phyloP scores from a whole-genome alignment of 1,140 invertebrate genomes.

The Lasioglossum baleicum region DNA sequence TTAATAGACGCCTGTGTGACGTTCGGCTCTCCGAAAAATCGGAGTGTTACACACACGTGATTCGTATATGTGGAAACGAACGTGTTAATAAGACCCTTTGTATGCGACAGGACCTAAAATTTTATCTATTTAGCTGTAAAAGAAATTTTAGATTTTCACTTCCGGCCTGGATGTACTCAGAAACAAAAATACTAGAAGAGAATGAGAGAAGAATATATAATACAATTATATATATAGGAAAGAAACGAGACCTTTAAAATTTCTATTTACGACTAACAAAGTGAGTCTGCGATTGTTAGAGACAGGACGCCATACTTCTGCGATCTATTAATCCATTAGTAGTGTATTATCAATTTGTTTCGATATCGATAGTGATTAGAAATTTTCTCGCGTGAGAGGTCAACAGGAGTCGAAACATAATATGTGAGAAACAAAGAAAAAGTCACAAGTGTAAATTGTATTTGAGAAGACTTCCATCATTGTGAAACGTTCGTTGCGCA shows the following conservation, averaged over 20 bases:
- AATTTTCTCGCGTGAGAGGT: constrained; percentile 20
- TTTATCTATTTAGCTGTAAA: neutral
- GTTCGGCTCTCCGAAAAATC: too few relatives aligned
- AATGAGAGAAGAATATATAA: neutral
- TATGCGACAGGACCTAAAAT: neutral
- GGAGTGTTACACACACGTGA: too few relatives aligned
- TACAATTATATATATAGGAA: neutral
- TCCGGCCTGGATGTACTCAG: constrained; percentile 6
- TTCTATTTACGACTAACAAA: constrained; percentile 13
- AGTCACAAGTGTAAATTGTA: constrained; percentile 1
- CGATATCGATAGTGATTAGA: neutral
- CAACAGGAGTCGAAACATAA: constrained; percentile 21
- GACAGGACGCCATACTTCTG: constrained; percentile 34
- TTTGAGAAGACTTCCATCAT: constrained; percentile 1
- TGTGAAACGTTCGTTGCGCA: constrained; percentile 6
- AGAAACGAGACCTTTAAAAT: constrained; percentile 23
- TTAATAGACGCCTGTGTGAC: too few relatives aligned
- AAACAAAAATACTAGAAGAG: constrained; percentile 1
- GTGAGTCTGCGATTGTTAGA: constrained; percentile 54
- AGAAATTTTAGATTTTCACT: neutral
- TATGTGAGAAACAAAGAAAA: neutral
- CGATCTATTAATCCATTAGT: constrained; percentile 23
- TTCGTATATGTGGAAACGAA: too few relatives aligned
- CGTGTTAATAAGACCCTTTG: too few relatives aligned
- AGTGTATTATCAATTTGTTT: neutral